These are phyloP conservation scores for Buteo buteo DNA, from an alignment of 2,113 vertebrate genomes.

Conservation along the genomic window DNA sequence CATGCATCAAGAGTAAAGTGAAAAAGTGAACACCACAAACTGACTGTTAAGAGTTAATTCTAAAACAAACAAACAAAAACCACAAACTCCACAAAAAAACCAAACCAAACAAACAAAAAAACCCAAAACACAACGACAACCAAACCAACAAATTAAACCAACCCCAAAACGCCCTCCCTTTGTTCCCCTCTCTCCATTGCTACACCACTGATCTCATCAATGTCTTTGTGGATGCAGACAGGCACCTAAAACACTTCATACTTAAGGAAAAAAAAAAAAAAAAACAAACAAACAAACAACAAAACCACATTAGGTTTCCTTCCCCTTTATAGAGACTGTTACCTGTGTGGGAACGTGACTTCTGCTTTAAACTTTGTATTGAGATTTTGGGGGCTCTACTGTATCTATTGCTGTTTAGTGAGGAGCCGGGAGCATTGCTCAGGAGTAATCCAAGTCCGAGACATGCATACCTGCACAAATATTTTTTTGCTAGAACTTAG, in stretches of 20 bases:
- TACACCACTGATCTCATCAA: background rate
- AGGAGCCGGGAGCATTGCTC: background rate
- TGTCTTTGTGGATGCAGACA: background rate
- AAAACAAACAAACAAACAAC: too few species aligned
- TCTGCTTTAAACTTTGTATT: background rate
- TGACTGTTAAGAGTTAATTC: background rate
- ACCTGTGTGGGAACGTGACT: background rate
- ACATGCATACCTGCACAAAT: too few species aligned
- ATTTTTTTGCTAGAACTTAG: background rate
- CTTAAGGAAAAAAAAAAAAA: background rate
- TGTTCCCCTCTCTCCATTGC: background rate
- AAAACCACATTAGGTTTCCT: background rate
- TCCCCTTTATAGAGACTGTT: background rate
- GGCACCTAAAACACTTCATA: background rate
- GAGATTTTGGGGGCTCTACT: background rate
- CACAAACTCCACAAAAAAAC: too few species aligned
- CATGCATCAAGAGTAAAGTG: background rate
- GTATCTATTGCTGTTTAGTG: background rate
- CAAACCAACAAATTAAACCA: background rate
- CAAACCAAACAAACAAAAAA: too few species aligned
- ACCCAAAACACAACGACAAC: background rate
- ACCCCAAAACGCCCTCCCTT: background rate
- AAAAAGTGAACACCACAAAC: background rate
- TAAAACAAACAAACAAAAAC: too few species aligned
- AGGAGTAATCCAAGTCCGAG: background rate